phyloP scores from a whole-genome alignment of 2,888 invertebrate genomes.

The Gymnoscelis rufifasciata region DNA sequence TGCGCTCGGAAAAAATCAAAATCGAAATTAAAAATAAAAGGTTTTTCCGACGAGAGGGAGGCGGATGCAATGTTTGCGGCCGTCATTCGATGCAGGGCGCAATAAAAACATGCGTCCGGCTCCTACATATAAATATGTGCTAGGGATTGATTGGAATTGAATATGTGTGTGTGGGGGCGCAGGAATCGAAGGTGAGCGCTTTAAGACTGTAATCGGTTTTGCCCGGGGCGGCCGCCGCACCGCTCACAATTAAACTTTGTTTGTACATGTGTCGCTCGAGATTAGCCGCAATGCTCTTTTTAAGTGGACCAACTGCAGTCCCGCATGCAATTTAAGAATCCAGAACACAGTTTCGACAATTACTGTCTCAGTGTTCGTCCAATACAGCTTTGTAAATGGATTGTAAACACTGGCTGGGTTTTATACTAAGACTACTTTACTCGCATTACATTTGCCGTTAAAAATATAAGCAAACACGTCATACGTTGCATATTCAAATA shows the following conservation, averaged over 20 bases:
- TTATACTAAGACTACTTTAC: neutral
- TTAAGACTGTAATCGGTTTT: slow-evolving; percentile 79
- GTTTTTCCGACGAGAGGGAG: slow-evolving; percentile 67
- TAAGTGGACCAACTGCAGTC: slow-evolving; percentile 69
- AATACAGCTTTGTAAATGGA: slow-evolving; percentile 13
- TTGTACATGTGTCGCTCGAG: slow-evolving; percentile 78
- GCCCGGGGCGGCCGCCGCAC: slow-evolving; percentile 54
- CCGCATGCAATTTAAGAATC: slow-evolving; percentile 73
- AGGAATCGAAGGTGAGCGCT: slow-evolving; percentile 74
- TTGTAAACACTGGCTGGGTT: slow-evolving; percentile 5
- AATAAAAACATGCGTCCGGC: slow-evolving; percentile 71
- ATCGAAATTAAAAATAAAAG: slow-evolving; percentile 78
- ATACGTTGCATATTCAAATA: too few relatives aligned
- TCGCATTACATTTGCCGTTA: neutral
- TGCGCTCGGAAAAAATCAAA: slow-evolving; percentile 76
- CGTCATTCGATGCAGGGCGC: slow-evolving; percentile 74
- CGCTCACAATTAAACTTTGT: slow-evolving; percentile 78
- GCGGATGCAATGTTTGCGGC: slow-evolving; percentile 75
- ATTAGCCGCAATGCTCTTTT: slow-evolving; percentile 77
- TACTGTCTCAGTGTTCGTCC: slow-evolving; percentile 30
- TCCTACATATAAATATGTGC: slow-evolving; percentile 75
- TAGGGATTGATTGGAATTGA: slow-evolving; percentile 78
- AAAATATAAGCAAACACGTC: too few relatives aligned
- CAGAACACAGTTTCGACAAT: slow-evolving; percentile 58
- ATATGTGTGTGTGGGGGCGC: slow-evolving; percentile 62